Evolutionary conservation across 2,888 invertebrate species (phyloP).

Genomic region (Fragum sueziense): DNA sequence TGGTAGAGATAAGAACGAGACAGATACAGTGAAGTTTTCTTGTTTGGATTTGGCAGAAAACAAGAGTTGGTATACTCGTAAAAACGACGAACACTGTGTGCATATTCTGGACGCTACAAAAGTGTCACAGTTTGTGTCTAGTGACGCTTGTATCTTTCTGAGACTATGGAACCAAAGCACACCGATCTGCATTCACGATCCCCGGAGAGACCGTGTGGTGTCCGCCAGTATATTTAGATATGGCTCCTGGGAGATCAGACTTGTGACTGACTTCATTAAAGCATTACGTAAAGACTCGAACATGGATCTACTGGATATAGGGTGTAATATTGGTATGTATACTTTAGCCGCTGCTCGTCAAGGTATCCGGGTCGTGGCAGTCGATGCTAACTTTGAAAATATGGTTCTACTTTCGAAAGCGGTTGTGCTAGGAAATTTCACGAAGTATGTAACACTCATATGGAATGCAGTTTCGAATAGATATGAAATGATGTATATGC

Average conservation of each 20-base stretch:
- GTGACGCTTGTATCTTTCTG: background rate
- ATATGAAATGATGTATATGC: constrained; percentile 55
- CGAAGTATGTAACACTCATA: constrained; percentile 59
- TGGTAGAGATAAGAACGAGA: too few species aligned
- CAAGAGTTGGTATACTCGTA: too few species aligned
- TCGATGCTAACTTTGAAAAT: constrained; percentile 60
- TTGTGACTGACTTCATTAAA: constrained; percentile 54
- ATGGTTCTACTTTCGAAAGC: constrained; percentile 60
- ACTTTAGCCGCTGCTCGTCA: constrained; percentile 60
- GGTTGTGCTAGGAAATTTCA: constrained; percentile 50
- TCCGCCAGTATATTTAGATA: constrained; percentile 51
- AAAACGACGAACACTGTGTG: background rate
- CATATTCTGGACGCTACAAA: background rate
- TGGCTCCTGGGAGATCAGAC: constrained; percentile 66
- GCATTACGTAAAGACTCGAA: constrained; percentile 47
- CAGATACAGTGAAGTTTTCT: too few species aligned
- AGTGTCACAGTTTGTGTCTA: background rate
- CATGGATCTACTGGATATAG: constrained; percentile 64
- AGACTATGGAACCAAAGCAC: background rate
- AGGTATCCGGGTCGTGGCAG: constrained; percentile 60
- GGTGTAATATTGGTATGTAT: constrained; percentile 67
- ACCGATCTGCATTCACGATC: constrained; percentile 60
- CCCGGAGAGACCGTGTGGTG: constrained; percentile 57
- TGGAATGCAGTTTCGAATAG: constrained; percentile 68
- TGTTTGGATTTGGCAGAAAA: too few species aligned